Evolutionary conservation across 2,797 vertebrate genomes (phyloP).

Genomic region (Danio albolineatus): DNA sequence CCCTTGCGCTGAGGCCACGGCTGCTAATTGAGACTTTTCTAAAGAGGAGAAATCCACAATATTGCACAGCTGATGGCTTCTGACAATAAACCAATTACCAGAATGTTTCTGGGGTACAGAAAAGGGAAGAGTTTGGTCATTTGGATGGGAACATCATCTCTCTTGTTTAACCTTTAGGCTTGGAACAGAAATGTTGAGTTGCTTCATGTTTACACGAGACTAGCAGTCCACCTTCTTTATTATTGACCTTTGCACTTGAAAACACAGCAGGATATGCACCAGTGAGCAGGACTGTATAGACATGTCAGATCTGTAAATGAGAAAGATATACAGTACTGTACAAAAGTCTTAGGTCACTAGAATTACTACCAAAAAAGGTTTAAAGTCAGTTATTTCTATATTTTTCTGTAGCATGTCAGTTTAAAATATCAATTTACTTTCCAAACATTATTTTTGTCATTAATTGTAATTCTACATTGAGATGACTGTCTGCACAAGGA

Average conservation of each 20-base stretch:
- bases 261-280: neutral
- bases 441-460: no score
- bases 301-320: neutral
- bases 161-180: neutral
- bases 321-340: neutral
- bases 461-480: no score
- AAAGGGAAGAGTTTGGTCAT: constrained; percentile 69
- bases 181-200: neutral
- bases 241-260: neutral
- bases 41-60: constrained; percentile 33
- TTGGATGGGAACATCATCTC: constrained; percentile 70
- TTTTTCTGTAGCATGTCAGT: no score
- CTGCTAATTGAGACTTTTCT: constrained; percentile 34
- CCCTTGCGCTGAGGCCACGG: neutral
- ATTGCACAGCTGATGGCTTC: constrained; percentile 50
- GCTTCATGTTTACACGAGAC: constrained; percentile 16
- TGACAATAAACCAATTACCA: constrained; percentile 80
- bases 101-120: constrained; percentile 70
- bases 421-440: no score
- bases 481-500: no score
- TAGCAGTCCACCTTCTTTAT: neutral
- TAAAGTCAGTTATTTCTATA: no score
- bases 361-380: no score
- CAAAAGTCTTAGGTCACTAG: no score
- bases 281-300: neutral